A percentile compares a stretch with the other conserved stretches of the same genome.
phyloP scores from a whole-genome alignment of 2,888 invertebrate species.

The Watsonalla binaria region DNA sequence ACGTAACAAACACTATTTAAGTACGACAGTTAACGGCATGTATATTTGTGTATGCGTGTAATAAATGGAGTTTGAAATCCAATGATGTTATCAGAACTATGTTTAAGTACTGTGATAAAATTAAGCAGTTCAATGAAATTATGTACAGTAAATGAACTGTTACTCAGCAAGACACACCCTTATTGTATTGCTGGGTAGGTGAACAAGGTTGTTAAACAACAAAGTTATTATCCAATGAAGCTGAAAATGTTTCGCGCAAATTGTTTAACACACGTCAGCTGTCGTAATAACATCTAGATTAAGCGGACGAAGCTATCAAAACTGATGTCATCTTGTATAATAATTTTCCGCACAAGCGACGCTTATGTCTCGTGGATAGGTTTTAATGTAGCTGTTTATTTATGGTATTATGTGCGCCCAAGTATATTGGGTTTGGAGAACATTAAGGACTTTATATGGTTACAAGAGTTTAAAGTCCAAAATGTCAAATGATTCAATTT shows the following conservation, averaged over 20 bases:
- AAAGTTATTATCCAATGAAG: slow-evolving; percentile 31
- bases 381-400: background rate
- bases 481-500: background rate
- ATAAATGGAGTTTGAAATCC: no score
- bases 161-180: slow-evolving; percentile 10
- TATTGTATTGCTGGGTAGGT: slow-evolving; percentile 8
- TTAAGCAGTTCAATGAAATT: background rate
- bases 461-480: no score
- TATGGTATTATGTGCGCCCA: background rate
- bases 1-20: background rate
- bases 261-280: slow-evolving; percentile 15
- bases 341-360: background rate
- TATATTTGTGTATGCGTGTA: no score
- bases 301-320: slow-evolving; percentile 9
- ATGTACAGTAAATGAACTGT: background rate
- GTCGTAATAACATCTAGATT: slow-evolving; percentile 21
- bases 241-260: slow-evolving; percentile 4
- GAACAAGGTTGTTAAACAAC: slow-evolving; percentile 23
- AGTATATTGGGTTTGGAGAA: background rate
- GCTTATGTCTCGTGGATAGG: background rate
- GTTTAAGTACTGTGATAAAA: background rate
- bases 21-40: no score
- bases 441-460: no score
- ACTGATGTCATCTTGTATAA: slow-evolving; percentile 1
- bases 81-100: no score